Percentiles rank a stretch among this genome's conserved stretches.
Evolutionary conservation across 2,113 vertebrate species (phyloP).

Genomic region (Crotalus helleri): DNA sequence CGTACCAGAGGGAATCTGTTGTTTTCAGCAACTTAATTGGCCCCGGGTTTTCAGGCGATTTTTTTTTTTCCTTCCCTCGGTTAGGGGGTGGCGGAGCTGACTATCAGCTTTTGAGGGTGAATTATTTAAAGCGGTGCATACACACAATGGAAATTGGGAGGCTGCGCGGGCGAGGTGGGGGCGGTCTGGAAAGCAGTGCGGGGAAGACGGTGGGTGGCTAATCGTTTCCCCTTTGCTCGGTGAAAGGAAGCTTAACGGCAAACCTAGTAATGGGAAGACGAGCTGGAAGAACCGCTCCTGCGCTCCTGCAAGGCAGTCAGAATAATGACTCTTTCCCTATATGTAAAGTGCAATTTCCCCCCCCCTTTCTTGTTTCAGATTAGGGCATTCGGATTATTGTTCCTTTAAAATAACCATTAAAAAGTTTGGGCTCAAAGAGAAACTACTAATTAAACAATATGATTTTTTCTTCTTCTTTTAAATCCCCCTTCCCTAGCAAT

Average conservation of each 20-base stretch:
- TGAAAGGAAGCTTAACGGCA: not conserved
- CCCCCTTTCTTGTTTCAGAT: not conserved
- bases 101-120: slow-evolving; percentile 33
- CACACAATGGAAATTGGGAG: not conserved
- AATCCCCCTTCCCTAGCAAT: not conserved
- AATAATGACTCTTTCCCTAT: not conserved
- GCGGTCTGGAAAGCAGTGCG: not conserved
- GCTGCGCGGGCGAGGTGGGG: not conserved
- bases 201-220: not conserved
- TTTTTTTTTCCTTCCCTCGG: not conserved
- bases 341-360: not conserved
- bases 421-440: not conserved
- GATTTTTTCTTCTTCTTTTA: not conserved
- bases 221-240: not conserved
- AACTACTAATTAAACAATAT: not conserved
- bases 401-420: not conserved
- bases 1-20: slow-evolving; percentile 72
- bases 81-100: slow-evolving; percentile 20
- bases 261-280: not conserved
- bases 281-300: not conserved
- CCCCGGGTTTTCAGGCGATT: slow-evolving; percentile 58
- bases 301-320: not conserved
- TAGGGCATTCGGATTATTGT: not conserved
- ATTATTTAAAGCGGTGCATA: slow-evolving; percentile 43
- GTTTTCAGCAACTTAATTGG: slow-evolving; percentile 78